A percentile compares a stretch with the other conserved stretches of the same genome.
These are phyloP conservation scores for Zapornia atra DNA, from an alignment of 2,113 vertebrate species.

Conservation along the genomic window DNA sequence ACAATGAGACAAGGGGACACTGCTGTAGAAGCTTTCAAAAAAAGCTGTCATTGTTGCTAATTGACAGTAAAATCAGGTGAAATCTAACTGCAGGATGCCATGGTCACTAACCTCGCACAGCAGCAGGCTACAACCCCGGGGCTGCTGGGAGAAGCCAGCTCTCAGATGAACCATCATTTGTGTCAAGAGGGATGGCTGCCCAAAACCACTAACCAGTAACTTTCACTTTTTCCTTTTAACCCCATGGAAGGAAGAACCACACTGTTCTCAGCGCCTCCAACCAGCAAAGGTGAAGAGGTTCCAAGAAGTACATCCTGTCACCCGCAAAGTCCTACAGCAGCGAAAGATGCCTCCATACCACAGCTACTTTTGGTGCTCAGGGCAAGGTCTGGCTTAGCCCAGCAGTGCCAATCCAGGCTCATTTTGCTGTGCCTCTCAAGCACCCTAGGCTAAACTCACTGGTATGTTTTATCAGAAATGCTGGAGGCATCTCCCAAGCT, in stretches of 20 bases:
- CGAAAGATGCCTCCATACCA: neutral
- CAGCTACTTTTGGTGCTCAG: neutral
- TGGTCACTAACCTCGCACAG: neutral
- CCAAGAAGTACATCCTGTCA: neutral
- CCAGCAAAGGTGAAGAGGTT: neutral
- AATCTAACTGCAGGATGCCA: neutral
- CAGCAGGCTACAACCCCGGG: neutral
- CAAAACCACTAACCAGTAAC: conserved; percentile 37
- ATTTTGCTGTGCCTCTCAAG: neutral
- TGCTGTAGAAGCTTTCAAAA: conserved; percentile 1
- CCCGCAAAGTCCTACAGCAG: neutral
- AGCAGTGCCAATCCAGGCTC: neutral
- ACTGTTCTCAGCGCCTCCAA: neutral
- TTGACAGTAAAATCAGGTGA: conserved; percentile 31
- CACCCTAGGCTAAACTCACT: neutral
- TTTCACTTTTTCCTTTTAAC: conserved; percentile 10
- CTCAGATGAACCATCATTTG: neutral
- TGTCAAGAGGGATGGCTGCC: neutral
- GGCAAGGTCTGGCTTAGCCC: neutral
- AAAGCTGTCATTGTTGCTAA: neutral
- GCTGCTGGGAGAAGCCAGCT: neutral
- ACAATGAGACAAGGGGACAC: neutral
- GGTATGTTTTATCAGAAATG: neutral
- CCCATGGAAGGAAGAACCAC: neutral
- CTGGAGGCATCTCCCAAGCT: neutral